A percentile compares a stretch with the other conserved stretches of the same genome.
Conservation (phyloP, 2,113 vertebrate species). For the Nothobranchius furzeri region DNA sequence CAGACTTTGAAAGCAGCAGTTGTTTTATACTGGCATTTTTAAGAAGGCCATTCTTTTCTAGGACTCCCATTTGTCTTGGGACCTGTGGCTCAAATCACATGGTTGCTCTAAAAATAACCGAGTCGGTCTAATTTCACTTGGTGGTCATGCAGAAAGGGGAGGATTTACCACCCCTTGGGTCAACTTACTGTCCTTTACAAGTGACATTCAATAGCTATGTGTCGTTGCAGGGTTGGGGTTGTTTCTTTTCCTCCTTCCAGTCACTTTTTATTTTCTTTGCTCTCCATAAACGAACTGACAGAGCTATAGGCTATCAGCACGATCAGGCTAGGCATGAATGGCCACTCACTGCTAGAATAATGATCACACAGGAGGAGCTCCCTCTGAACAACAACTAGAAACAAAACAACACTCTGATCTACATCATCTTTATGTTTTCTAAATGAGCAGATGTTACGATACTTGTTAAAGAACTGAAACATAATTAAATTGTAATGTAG, state of each 20-base stretch:
- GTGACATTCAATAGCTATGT: neutral
- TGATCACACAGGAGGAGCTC: too few relatives aligned
- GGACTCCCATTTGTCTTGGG: constrained; percentile 48
- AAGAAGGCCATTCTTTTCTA: constrained; percentile 46
- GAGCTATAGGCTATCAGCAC: too few relatives aligned
- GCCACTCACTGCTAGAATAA: too few relatives aligned
- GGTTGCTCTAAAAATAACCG: constrained; percentile 35
- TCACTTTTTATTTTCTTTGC: neutral
- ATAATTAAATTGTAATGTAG: neutral
- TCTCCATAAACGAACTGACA: neutral
- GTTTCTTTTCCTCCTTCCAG: neutral
- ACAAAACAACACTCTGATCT: too few relatives aligned
- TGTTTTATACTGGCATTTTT: constrained; percentile 26
- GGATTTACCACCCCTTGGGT: neutral
- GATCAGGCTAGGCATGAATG: too few relatives aligned
- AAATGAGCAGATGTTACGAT: too few relatives aligned
- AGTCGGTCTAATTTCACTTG: constrained; percentile 43
- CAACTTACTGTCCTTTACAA: neutral
- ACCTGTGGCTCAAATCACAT: constrained; percentile 53
- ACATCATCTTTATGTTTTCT: too few relatives aligned
- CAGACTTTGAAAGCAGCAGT: constrained; percentile 4
- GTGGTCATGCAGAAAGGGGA: neutral
- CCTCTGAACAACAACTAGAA: too few relatives aligned
- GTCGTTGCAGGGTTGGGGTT: neutral
- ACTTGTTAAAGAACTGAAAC: too few relatives aligned